Percentiles rank a stretch among this genome's conserved stretches.
These are phyloP conservation scores for Dryoscopus gambensis DNA, from an alignment of 2,113 vertebrate species.

Conservation along the genomic window DNA sequence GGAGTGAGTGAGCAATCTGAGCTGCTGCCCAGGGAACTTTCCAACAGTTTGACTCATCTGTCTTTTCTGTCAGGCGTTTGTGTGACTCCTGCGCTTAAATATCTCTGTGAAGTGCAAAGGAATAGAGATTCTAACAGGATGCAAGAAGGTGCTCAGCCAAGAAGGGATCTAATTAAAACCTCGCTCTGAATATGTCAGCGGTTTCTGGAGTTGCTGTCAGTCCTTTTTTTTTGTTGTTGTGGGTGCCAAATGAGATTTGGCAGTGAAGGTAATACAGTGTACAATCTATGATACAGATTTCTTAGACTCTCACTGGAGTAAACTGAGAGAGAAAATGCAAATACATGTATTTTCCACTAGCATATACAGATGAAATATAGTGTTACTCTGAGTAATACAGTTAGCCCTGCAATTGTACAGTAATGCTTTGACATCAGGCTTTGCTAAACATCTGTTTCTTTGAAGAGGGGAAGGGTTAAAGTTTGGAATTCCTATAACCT, in stretches of 20 bases:
- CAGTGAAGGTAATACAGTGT: constrained; percentile 70
- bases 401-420: not conserved
- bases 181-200: constrained; percentile 67
- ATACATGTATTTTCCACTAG: not conserved
- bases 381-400: not conserved
- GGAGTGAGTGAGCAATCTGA: not conserved
- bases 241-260: constrained; percentile 69
- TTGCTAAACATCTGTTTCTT: not conserved
- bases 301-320: not conserved
- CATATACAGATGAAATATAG: not conserved
- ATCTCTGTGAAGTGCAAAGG: not conserved
- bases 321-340: not conserved
- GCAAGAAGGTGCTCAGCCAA: not conserved
- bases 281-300: not conserved
- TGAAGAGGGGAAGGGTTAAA: not conserved
- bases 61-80: constrained; percentile 3
- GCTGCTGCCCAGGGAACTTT: constrained; percentile 18
- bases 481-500: not conserved
- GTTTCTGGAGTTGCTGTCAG: constrained; percentile 65
- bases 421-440: not conserved
- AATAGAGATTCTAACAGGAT: not conserved
- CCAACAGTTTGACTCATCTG: constrained; percentile 38
- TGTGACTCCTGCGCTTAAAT: not conserved
- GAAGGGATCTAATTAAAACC: not conserved
- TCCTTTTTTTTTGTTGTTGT: constrained; percentile 75